Percentiles rank a stretch among this genome's conserved stretches.
These are phyloP conservation scores for Oncopeltus fasciatus DNA, from an alignment of 1,140 invertebrate genomes.

Conservation along the genomic window DNA sequence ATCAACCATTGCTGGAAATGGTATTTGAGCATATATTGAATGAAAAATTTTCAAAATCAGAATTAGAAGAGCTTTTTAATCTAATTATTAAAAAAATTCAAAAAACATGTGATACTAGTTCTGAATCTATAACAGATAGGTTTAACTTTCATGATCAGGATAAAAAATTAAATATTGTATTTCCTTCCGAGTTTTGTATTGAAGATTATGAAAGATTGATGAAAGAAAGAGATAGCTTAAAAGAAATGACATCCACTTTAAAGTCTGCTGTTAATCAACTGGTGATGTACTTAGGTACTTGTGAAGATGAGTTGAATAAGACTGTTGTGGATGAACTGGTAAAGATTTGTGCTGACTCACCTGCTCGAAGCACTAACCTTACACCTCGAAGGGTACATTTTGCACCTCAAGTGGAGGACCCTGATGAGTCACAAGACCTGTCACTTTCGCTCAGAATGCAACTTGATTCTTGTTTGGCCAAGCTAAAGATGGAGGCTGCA, in stretches of 20 bases:
- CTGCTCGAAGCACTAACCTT: background rate
- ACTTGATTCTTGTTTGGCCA: conserved; percentile 44
- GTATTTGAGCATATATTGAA: background rate
- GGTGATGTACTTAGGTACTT: conserved; percentile 51
- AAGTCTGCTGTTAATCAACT: conserved; percentile 46
- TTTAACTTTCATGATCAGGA: no score
- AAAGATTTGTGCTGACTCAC: conserved; percentile 24
- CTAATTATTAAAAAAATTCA: background rate
- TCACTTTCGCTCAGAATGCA: conserved; percentile 42
- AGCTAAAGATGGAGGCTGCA: conserved; percentile 48
- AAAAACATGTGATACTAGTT: background rate
- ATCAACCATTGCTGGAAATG: background rate
- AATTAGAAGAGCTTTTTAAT: background rate
- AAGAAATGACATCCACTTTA: conserved; percentile 38
- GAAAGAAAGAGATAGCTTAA: conserved; percentile 43
- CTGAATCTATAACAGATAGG: no score
- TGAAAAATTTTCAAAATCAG: background rate
- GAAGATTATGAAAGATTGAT: conserved; percentile 24
- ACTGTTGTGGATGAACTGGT: conserved; percentile 49
- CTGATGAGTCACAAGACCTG: conserved; percentile 33
- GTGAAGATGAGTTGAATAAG: conserved; percentile 61
- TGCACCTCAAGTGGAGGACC: conserved; percentile 38
- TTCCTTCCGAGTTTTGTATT: background rate
- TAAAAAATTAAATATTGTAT: background rate
- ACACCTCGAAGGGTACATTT: conserved; percentile 42